Base-by-base conservation (phyloP, 2,888 invertebrate species). In the Leptopilina drosophilae region DNA sequence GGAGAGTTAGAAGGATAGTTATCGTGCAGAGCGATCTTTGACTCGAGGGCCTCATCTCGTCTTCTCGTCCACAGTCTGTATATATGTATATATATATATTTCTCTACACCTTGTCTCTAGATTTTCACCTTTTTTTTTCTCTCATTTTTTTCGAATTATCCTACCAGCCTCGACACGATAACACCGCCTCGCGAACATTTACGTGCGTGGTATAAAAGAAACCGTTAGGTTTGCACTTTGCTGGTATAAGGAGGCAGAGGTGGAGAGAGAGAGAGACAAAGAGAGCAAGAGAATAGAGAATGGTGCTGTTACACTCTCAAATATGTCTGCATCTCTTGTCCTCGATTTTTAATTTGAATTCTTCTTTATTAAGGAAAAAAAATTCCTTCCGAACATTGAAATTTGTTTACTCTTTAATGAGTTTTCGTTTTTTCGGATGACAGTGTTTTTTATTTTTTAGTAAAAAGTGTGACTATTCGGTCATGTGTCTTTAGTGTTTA, bases 171-270 rank as follows among this genome's bases (percentile, higher is more conserved):
- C 81, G 80, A 82, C 84, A 80, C 84, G 87, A 87, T 87, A 87
- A 87, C 86, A 83, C 85, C 79, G 79, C 87, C 80, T 82, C 82
- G 84, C 82, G 83, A 84, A 80, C 85, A 84, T 87, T 87, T 87
- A 87, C 86, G 87, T 87, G 87, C 87, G 85, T 84, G 85, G 85
- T 80, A 81, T 83, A 85, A 83, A 83, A 82, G 77, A 83, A 86
- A 88, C 88, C 89, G 89, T 88, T 88, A 89, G 87, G 84, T 86
- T 86, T 84, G 87, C 87, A 84, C 82, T 81, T 82, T 79, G 66
- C 66, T 20, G 20, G 62, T 62, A 62, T 15, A 20, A 64, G 69
- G 67, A 78, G 80, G 80, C 66, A 81, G 82, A 80, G 80, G 49
- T 15, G 14, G 79, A 69, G 77, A 56, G 81, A 46, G 76, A 75